phyloP scores from a whole-genome alignment of 2,113 vertebrate genomes.

The Anoura caudifer region DNA sequence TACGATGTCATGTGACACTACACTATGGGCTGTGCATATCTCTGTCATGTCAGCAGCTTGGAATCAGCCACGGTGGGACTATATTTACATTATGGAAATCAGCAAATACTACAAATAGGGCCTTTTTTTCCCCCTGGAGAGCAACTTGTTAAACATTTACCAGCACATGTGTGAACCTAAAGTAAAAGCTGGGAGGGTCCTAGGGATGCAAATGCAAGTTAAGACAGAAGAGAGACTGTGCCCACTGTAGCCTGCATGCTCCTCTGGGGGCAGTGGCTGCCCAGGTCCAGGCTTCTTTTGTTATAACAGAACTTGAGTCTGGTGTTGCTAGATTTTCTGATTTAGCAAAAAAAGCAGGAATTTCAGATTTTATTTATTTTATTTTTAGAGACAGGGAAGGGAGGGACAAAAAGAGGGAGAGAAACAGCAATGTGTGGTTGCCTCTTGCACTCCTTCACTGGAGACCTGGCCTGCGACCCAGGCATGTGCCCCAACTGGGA shows the following conservation, averaged over 20 bases:
- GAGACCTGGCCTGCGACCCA: too few relatives aligned
- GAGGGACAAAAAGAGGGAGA: too few relatives aligned
- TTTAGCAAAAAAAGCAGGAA: neutral
- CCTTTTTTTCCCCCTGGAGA: neutral
- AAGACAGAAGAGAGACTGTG: neutral
- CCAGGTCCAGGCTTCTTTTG: neutral
- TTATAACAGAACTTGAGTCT: neutral
- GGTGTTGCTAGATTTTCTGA: neutral
- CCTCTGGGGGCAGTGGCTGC: neutral
- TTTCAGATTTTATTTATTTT: too few relatives aligned
- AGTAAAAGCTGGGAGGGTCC: neutral
- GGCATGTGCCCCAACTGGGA: too few relatives aligned
- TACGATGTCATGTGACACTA: neutral
- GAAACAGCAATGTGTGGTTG: too few relatives aligned
- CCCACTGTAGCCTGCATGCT: rapidly evolving
- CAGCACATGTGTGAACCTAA: neutral
- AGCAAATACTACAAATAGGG: neutral
- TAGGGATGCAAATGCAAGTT: neutral
- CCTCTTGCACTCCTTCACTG: too few relatives aligned
- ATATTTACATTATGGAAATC: neutral
- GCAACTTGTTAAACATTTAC: neutral
- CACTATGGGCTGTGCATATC: neutral
- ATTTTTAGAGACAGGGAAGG: too few relatives aligned
- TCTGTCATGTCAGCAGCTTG: neutral
- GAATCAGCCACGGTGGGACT: neutral